phyloP scores from a whole-genome alignment of 2,797 vertebrate genomes.

The Acanthis flammea region DNA sequence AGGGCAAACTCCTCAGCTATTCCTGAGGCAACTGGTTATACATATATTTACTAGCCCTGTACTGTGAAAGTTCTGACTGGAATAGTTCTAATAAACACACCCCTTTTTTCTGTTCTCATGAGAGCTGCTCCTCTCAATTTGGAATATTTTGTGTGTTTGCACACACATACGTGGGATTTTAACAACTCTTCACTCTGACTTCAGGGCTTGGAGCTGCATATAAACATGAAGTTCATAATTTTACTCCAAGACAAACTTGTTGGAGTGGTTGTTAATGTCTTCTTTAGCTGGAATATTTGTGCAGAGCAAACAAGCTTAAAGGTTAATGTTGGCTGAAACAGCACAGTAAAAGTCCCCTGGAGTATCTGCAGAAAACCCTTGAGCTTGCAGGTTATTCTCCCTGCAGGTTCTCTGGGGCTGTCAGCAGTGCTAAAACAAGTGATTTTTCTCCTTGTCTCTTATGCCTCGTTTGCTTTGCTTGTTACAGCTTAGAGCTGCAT shows the following conservation, averaged over 20 bases:
- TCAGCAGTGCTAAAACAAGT: background rate
- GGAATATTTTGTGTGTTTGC: background rate
- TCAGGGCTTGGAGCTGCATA: background rate
- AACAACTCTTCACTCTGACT: background rate
- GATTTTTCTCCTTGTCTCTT: background rate
- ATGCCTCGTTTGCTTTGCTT: background rate
- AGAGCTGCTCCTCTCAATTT: background rate
- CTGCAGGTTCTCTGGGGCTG: background rate
- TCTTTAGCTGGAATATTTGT: background rate
- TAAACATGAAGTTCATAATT: background rate
- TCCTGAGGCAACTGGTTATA: background rate
- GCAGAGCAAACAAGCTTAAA: background rate
- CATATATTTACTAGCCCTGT: background rate
- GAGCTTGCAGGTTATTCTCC: background rate
- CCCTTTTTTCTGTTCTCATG: background rate
- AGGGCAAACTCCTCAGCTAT: background rate
- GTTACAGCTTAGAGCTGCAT: background rate
- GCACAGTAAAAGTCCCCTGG: background rate
- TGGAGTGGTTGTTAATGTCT: background rate
- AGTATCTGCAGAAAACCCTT: background rate
- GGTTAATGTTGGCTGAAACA: background rate
- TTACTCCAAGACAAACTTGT: background rate
- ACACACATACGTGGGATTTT: accelerated
- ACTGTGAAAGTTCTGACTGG: background rate
- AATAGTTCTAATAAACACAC: background rate